Evolutionary conservation across 2,888 invertebrate species (phyloP).

Genomic region (Cerastoderma edule): DNA sequence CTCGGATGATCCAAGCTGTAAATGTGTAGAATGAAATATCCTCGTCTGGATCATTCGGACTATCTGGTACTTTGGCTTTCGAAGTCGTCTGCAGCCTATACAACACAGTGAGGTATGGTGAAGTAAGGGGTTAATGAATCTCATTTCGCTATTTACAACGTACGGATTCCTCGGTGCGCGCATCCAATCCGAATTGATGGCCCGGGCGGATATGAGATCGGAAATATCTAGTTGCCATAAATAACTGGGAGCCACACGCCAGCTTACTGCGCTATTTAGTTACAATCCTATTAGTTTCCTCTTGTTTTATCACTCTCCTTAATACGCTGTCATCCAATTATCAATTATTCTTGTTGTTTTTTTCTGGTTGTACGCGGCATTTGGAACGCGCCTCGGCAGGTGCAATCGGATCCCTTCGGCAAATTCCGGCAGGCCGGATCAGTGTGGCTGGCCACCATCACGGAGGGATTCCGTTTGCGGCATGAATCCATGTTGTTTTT

Average conservation of each 20-base stretch:
- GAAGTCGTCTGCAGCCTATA: too few species aligned
- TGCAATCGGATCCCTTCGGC: too few species aligned
- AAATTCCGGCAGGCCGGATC: too few species aligned
- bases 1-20: too few species aligned
- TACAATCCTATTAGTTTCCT: conserved; percentile 15
- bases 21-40: too few species aligned
- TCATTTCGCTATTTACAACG: background rate
- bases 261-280: conserved; percentile 5
- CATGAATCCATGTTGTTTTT: too few species aligned
- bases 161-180: background rate
- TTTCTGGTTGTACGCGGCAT: background rate
- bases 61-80: too few species aligned
- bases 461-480: too few species aligned
- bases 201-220: conserved; percentile 22
- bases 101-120: too few species aligned
- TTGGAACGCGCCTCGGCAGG: too few species aligned
- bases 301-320: conserved; percentile 13
- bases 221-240: conserved; percentile 28
- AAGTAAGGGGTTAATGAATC: background rate
- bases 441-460: too few species aligned
- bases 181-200: conserved; percentile 27
- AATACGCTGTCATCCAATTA: conserved; percentile 14
- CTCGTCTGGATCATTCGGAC: too few species aligned
- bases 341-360: conserved; percentile 8
- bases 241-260: background rate